These are phyloP conservation scores for Hippasteria phrygiana DNA, from an alignment of 53 echinoderm and acorn worm species.

Conservation along the genomic window DNA sequence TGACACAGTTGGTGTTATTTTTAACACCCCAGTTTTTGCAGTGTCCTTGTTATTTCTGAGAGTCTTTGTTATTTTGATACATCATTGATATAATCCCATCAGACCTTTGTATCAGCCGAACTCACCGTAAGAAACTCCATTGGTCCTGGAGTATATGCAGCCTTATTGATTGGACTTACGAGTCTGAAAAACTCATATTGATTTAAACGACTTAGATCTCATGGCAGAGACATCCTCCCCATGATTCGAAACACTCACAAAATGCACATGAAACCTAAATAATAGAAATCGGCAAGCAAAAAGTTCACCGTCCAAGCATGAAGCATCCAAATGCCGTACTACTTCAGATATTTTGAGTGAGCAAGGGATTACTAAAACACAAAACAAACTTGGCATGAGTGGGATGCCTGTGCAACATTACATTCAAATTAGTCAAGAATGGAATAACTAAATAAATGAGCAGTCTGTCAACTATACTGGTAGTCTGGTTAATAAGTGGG, in stretches of 20 bases:
- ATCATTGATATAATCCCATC: conserved; percentile 35
- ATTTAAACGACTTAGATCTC: conserved; percentile 7
- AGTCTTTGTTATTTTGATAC: conserved; percentile 23
- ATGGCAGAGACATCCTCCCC: neutral
- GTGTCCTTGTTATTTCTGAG: neutral
- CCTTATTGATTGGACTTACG: conserved; percentile 13
- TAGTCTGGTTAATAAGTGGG: conserved; percentile 1
- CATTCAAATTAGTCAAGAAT: neutral
- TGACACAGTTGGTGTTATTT: too few relatives aligned
- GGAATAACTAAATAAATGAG: neutral
- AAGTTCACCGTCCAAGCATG: neutral
- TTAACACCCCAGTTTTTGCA: conserved; percentile 37
- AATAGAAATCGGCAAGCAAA: too few relatives aligned
- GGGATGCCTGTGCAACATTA: neutral
- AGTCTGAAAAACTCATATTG: neutral
- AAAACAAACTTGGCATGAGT: conserved; percentile 20
- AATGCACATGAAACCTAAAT: too few relatives aligned
- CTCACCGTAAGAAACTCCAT: conserved; percentile 1
- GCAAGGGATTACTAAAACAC: neutral
- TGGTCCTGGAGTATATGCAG: neutral
- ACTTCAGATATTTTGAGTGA: neutral
- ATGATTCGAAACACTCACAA: too few relatives aligned
- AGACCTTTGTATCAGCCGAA: conserved; percentile 24
- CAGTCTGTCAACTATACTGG: conserved; percentile 12
- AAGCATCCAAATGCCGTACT: neutral